Percentiles rank a stretch among this genome's conserved stretches.
These are phyloP conservation scores for Galaxias olidus DNA, from an alignment of 2,797 vertebrate genomes.

Conservation along the genomic window DNA sequence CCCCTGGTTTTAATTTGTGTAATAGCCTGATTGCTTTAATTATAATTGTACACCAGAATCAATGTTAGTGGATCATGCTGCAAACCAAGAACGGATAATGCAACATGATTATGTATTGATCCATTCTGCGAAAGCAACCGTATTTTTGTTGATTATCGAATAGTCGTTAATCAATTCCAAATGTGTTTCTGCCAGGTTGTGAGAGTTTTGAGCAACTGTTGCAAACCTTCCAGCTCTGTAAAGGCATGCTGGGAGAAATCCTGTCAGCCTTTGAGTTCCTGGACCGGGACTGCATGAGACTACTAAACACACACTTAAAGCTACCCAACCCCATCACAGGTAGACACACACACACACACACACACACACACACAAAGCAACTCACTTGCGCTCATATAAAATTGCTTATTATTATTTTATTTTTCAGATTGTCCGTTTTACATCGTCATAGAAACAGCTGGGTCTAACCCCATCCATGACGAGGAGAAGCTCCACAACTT, in stretches of 20 bases:
- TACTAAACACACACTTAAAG: conserved; percentile 83
- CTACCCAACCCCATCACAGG: conserved; percentile 85
- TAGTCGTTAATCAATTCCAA: neutral
- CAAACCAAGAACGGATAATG: neutral
- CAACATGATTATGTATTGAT: neutral
- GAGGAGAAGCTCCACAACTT: conserved; percentile 87
- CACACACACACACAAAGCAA: neutral
- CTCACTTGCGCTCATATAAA: too few relatives aligned
- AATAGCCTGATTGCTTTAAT: too few relatives aligned
- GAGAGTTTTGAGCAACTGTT: conserved; percentile 84
- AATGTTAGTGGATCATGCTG: neutral
- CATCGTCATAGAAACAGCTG: conserved; percentile 91
- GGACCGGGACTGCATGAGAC: conserved; percentile 87
- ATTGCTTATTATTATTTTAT: neutral
- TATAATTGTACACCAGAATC: neutral
- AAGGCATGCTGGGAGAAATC: conserved; percentile 89
- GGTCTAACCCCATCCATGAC: conserved; percentile 83
- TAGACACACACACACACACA: conserved; percentile 51
- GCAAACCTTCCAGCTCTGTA: conserved; percentile 85
- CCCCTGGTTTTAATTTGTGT: neutral
- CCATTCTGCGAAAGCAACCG: neutral
- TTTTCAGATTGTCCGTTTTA: conserved; percentile 87
- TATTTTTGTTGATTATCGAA: neutral
- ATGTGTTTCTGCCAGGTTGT: conserved; percentile 76
- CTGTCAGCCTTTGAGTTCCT: conserved; percentile 95